Conservation (phyloP, 2,888 invertebrate species). For the Chrysotoxum bicinctum region DNA sequence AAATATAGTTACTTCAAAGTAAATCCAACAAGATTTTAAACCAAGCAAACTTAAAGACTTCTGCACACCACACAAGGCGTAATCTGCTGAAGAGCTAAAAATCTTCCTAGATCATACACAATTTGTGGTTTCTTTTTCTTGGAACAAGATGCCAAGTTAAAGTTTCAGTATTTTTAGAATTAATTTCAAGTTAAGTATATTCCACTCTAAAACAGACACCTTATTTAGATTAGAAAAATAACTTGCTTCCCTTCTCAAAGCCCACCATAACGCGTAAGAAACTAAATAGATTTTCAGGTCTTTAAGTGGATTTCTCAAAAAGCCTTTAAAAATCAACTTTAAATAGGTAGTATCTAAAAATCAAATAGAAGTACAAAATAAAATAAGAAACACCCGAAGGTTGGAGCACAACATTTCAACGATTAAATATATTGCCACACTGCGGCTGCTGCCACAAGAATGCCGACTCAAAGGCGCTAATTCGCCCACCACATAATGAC, state of each 20-base stretch:
- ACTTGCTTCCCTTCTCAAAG: not conserved
- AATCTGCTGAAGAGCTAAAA: no score
- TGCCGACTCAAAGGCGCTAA: conserved; percentile 69
- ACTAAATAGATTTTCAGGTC: not conserved
- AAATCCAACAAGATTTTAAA: not conserved
- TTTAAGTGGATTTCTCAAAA: not conserved
- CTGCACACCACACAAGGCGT: no score
- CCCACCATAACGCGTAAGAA: not conserved
- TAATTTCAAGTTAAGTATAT: no score
- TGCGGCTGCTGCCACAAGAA: conserved; percentile 51
- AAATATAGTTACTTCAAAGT: not conserved
- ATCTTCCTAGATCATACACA: no score
- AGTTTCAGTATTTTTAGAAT: no score
- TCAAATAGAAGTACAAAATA: not conserved
- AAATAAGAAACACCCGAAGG: conserved; percentile 16
- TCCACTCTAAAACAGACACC: no score
- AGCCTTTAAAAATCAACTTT: not conserved
- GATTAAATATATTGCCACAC: conserved; percentile 56
- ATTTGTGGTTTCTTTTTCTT: no score
- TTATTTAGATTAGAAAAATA: not conserved
- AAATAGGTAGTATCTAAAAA: not conserved
- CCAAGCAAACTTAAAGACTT: not conserved
- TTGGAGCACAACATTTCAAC: conserved; percentile 50
- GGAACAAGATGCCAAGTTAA: no score
- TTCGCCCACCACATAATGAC: conserved; percentile 67